Base-by-base conservation (phyloP, 2,888 invertebrate genomes). In the Eucera pruinosa region DNA sequence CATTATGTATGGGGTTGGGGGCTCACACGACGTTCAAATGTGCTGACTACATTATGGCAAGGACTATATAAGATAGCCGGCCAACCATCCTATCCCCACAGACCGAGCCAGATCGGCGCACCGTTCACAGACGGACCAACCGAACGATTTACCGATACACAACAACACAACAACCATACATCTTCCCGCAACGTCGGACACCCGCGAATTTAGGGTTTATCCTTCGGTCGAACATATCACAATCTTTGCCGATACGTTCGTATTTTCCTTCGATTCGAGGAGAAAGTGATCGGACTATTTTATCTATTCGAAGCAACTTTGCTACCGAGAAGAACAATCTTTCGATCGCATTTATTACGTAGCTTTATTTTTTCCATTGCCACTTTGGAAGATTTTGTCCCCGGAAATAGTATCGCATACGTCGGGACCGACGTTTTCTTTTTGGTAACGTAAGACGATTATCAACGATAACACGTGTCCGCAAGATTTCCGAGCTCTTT, bases 21-120 rank as follows among this genome's bases (percentile, higher is more conserved):
- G 81, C 82, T 77, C 81, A 80, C 78, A 85, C 83, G 84, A 87
- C 83, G 85, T 86, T 88, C 86, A 90, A 91, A 91, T 91, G 90
- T 91, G 91, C 90, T 91, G 91, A 90, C 91, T 91, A 91, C 90
- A 91, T 91, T 91, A 91, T 84, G 82, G 80, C 80, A n/a, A n/a
- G n/a, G n/a, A 86, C 88, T 91, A 91, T 91, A 91, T 90, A 91
- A 91, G 90, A 90, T 89, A 87, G 89, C 87, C 86, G 85, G 83
- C 78, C 85, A 87, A 89, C 88, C 88, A 89, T 89, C 88, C 88
- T 87, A 90, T 88, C 89, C 84, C 87, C 90, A 89, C 91, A 91
- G 90, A 91, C 85, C 89, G 89, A 90, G 88, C 84, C 88, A 85
- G 91, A 90, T 89, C 91, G 90, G 88, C 89, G 87, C 85, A 88